Base-by-base conservation (phyloP, 2,113 vertebrate genomes). In the Ochotona princeps region DNA sequence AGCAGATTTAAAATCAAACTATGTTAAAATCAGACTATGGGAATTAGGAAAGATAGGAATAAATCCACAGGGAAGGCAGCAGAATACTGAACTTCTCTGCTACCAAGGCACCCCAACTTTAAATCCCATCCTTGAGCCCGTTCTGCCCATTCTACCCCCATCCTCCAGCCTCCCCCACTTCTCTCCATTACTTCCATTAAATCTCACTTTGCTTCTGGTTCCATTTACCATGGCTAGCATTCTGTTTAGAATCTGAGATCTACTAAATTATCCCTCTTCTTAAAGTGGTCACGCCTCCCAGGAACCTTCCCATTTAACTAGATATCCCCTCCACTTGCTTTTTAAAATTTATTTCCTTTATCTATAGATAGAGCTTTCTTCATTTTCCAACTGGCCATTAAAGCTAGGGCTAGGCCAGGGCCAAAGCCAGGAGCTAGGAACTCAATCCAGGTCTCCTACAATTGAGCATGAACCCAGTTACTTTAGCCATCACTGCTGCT, bases 1-100 rank as follows among this genome's bases (percentile, higher is more conserved):
- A 49, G 44, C 21, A 82, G 49, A 21, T 84, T 84, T 54, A 78
- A 87, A 81, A 66, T 14, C 84, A 72, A 21, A 51, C 80, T 38
- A 32, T 51, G 15, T 69, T 75, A n/a, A 28, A 83, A 79, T 86
- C 63, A 54, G 28, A 20, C 47, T 65, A 13, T 35, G 21, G 10
- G 23, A 25, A 67, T 14, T 66, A 8, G 51, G 38, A 94, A 63
- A 78, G 9, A 21, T 35, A 86, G 47, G 63, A 28, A 8, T 87
- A 57, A 81, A 35, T 35, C 30, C 28, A 30, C 38, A 65, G 63
- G 61, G 79, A 66, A 66, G 60, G 4, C 17, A 72, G 86, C 38
- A 25, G 90, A 74, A 15, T 51, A 4, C 26, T 8, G 15, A 25
- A 14, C 17, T 2, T 81, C 14, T 25, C 74, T 61, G 25, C 0